Evolutionary conservation across 2,113 vertebrate genomes (phyloP), one percentile per base, ranked within the genome.

Genomic region (Barbus barbus): DNA sequence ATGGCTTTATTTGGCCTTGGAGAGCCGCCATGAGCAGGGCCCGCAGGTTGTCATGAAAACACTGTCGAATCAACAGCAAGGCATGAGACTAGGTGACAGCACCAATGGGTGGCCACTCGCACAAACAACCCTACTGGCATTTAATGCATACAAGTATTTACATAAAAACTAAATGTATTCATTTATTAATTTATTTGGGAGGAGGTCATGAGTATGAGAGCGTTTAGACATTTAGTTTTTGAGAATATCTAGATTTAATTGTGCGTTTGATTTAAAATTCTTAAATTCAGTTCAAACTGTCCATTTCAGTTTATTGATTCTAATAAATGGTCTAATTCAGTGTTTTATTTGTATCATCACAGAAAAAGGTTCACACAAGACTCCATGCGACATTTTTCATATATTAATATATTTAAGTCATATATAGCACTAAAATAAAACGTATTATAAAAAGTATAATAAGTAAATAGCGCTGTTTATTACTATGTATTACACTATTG

Each of bases 1-100:
- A 87, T 88, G 89, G 93, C 91, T 93, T 93, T 93, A 91, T 94
- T 84, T 85, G 69, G 73, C 20, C 88, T 90, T 91, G 91, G 92
- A 92, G 86, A 88, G 87, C 81, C 69, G 89, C 91, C 93, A 92
- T 88, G 86, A 92, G 90, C 53, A 73, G 77, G 88, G 88, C 69
- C 56, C 79, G 51, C 72, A 77, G 89, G 92, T 92, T 90, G 90
- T 89, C 84, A 69, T 91, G 92, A 90, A 89, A 92, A 92, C 91
- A 75, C 78, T 53, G 38, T 74, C 38, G 24, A 76, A 8, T 87
- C 83, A 81, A 87, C 77, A 63, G 41, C 24, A 61, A 51, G 38
- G 28, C 75, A 71, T 75, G 67, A 28, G 16, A 82, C 44, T 48
- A 80, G 58, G 60, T 86, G 79, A 82, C 28, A 38, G 44, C 12